phyloP scores from a whole-genome alignment of 1,140 invertebrate genomes.

The Drosophila parvula region DNA sequence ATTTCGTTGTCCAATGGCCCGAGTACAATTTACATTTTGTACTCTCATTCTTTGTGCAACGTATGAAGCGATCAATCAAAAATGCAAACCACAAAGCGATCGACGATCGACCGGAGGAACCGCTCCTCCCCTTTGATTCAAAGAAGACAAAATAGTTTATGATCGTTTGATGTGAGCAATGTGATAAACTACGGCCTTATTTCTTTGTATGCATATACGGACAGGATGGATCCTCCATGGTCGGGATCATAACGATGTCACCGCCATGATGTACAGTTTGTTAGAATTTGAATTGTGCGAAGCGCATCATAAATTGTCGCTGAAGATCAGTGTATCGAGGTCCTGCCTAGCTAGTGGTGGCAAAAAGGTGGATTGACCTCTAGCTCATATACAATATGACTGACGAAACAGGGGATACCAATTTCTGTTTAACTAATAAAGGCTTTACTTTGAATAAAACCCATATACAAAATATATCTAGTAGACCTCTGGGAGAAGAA shows the following conservation, averaged over 20 bases:
- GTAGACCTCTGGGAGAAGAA: too few species aligned
- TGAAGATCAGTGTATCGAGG: conserved; percentile 2
- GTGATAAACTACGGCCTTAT: conserved; percentile 62
- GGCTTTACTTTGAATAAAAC: not conserved
- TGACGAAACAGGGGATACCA: too few species aligned
- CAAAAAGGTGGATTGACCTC: too few species aligned
- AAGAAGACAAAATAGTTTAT: conserved; percentile 81
- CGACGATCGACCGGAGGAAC: not conserved
- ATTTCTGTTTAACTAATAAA: too few species aligned
- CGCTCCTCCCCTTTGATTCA: conserved; percentile 39
- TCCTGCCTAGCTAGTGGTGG: too few species aligned
- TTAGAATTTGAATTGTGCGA: conserved; percentile 82
- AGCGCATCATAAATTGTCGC: conserved; percentile 78
- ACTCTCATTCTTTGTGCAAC: conserved; percentile 64
- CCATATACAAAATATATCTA: too few species aligned
- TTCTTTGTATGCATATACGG: conserved; percentile 41
- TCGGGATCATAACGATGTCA: conserved; percentile 51
- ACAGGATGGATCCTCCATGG: conserved; percentile 15
- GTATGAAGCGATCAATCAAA: conserved; percentile 83
- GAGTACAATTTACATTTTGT: conserved; percentile 72
- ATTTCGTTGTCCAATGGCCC: conserved; percentile 12
- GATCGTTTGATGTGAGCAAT: conserved; percentile 66
- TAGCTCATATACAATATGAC: too few species aligned
- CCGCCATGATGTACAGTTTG: conserved; percentile 78
- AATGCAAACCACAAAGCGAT: conserved; percentile 68